These are phyloP conservation scores for Perca schrenkii DNA, from an alignment of 2,113 vertebrate species.

Conservation along the genomic window DNA sequence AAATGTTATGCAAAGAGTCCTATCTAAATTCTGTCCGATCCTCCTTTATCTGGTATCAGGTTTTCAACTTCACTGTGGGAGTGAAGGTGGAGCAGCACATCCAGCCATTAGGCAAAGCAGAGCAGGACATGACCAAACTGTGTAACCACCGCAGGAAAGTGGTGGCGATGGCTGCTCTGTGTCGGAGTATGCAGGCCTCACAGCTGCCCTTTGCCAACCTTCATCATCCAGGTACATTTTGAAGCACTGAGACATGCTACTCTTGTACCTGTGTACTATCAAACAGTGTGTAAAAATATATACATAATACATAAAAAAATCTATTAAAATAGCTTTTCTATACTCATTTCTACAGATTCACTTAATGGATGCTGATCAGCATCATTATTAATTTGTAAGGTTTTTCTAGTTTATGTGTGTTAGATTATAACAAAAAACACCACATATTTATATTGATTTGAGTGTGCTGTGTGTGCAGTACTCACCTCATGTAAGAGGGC, in stretches of 20 bases:
- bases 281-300: background rate
- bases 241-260: background rate
- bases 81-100: slow-evolving; percentile 88
- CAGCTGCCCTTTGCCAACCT: slow-evolving; percentile 76
- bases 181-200: slow-evolving; percentile 91
- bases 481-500: background rate
- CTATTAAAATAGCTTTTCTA: background rate
- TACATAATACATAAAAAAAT: background rate
- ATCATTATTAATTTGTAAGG: background rate
- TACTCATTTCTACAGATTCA: background rate
- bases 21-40: background rate
- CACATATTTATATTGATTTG: background rate
- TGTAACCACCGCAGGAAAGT: slow-evolving; percentile 96
- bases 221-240: slow-evolving; percentile 78
- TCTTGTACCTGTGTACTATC: background rate
- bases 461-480: background rate
- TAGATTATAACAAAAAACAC: background rate
- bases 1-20: background rate
- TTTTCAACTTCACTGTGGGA: slow-evolving; percentile 91
- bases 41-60: slow-evolving; percentile 76
- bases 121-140: slow-evolving; percentile 97
- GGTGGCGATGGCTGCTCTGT: slow-evolving; percentile 92
- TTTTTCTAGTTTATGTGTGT: background rate
- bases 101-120: slow-evolving; percentile 87
- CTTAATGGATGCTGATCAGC: background rate